Evolutionary conservation across 2,888 invertebrate genomes (phyloP).

Genomic region (Eudemis profundana): DNA sequence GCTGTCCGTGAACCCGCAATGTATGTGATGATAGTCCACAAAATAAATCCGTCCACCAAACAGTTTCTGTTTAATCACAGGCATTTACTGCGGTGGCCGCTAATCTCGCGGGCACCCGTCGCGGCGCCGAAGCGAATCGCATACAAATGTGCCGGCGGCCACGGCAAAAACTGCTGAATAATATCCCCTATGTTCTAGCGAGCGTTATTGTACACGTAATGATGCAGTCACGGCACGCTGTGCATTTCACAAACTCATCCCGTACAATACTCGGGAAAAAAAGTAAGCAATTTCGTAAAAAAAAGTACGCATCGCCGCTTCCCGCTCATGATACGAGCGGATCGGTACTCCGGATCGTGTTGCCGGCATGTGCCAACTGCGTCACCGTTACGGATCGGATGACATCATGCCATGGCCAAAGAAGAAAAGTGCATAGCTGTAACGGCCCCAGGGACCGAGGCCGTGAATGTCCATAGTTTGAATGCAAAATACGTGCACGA

Average conservation of each 20-base stretch:
- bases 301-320: constrained; percentile 40
- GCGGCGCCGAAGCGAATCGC: constrained; percentile 77
- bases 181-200: constrained; percentile 70
- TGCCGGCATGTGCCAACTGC: constrained; percentile 76
- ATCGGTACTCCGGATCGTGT: constrained; percentile 59
- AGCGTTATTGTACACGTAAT: constrained; percentile 72
- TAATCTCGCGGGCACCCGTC: constrained; percentile 75
- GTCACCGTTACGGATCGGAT: constrained; percentile 65
- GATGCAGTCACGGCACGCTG: constrained; percentile 70
- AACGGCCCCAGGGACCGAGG: constrained; percentile 36
- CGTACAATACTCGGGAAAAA: constrained; percentile 46
- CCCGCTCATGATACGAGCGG: constrained; percentile 46
- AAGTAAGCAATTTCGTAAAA: constrained; percentile 37
- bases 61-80: constrained; percentile 77
- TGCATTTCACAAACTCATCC: constrained; percentile 67
- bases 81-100: constrained; percentile 64
- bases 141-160: constrained; percentile 76
- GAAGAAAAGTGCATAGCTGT: constrained; percentile 46
- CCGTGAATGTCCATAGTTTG: constrained; percentile 12
- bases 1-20: constrained; percentile 15
- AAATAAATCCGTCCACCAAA: constrained; percentile 49
- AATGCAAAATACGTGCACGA: constrained; percentile 38
- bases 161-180: constrained; percentile 79
- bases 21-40: constrained; percentile 22
- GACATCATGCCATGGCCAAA: constrained; percentile 58